Percentiles rank a stretch among this genome's conserved stretches.
phyloP scores from a whole-genome alignment of 2,113 vertebrate species.

The Sturnira hondurensis region DNA sequence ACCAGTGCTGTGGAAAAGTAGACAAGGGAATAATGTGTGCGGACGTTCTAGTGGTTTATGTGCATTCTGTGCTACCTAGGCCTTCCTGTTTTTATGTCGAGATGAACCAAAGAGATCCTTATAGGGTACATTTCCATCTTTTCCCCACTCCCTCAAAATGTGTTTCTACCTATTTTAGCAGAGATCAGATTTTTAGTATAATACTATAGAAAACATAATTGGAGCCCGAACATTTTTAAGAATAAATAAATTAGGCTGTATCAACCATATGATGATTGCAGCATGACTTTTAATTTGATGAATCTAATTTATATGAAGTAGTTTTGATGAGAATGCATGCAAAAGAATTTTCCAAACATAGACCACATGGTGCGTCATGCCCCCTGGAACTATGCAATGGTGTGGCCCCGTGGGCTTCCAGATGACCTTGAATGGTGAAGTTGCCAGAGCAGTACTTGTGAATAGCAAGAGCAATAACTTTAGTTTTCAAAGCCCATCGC shows the following conservation, averaged over 20 bases:
- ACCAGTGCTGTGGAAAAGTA: not conserved
- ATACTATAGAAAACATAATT: not conserved
- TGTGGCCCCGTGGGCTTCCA: not conserved
- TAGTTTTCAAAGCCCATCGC: not conserved
- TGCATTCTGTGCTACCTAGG: not conserved
- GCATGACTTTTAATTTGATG: not conserved
- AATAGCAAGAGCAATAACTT: not conserved
- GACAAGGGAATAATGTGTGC: not conserved
- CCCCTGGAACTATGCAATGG: not conserved
- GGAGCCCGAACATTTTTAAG: not conserved
- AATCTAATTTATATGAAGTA: not conserved
- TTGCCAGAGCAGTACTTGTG: not conserved
- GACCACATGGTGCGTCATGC: not conserved
- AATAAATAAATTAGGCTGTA: not conserved
- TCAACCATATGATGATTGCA: not conserved
- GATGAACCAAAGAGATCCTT: not conserved
- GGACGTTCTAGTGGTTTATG: not conserved
- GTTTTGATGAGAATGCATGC: not conserved
- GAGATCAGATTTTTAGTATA: not conserved
- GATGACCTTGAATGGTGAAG: not conserved
- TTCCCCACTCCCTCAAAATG: not conserved
- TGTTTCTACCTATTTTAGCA: not conserved
- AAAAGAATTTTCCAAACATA: not conserved
- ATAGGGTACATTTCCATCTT: not conserved
- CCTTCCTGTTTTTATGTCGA: not conserved